Evolutionary conservation across 2,888 invertebrate genomes (phyloP).

Genomic region (Cantharis nigra): DNA sequence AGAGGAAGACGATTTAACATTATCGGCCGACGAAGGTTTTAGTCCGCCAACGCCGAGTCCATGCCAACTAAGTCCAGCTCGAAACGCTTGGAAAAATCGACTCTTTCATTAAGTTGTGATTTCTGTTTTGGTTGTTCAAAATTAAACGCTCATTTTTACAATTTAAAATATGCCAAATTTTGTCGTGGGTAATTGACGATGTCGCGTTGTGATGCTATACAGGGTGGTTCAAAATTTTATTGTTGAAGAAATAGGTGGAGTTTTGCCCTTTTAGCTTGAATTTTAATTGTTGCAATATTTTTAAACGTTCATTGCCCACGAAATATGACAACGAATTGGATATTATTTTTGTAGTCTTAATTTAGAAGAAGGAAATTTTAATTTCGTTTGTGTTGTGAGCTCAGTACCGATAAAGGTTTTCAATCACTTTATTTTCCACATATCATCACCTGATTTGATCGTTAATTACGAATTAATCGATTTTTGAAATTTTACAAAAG

Average conservation of each 20-base stretch:
- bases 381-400: neutral
- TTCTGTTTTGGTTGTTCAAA: neutral
- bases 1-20: constrained; percentile 54
- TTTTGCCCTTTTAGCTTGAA: neutral
- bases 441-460: constrained; percentile 19
- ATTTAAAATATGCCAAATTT: constrained; percentile 2
- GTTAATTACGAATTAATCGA: constrained; percentile 1
- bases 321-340: constrained; percentile 16
- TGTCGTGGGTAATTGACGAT: constrained; percentile 1
- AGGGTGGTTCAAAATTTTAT: neutral
- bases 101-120: constrained; percentile 15
- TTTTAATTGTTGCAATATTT: neutral
- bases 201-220: neutral
- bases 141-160: neutral
- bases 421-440: constrained; percentile 8
- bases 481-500: constrained; percentile 3
- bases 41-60: constrained; percentile 57
- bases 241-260: neutral
- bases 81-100: constrained; percentile 48
- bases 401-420: neutral
- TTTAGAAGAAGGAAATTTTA: neutral
- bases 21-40: constrained; percentile 55
- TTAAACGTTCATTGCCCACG: constrained; percentile 9
- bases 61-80: constrained; percentile 51
- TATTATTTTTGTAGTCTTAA: neutral